These are phyloP conservation scores for Pleuronectes platessa DNA, from an alignment of 2,113 vertebrate genomes.

Conservation along the genomic window DNA sequence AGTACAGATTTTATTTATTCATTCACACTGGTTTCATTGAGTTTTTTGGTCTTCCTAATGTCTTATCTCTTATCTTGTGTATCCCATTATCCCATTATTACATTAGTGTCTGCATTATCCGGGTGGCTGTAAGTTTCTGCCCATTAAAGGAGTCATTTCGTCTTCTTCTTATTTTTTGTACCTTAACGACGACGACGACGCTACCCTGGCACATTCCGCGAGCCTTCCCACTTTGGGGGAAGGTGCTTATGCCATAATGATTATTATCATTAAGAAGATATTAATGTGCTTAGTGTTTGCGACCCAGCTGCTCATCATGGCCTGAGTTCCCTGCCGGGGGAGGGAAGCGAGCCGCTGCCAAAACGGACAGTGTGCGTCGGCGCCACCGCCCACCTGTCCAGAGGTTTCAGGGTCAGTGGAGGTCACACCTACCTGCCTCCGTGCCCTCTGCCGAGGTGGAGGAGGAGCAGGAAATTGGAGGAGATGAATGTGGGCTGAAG, in stretches of 20 bases:
- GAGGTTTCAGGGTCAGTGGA: slow-evolving; percentile 90
- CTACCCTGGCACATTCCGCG: slow-evolving; percentile 87
- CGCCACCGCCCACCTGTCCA: slow-evolving; percentile 78
- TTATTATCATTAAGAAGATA: slow-evolving; percentile 99
- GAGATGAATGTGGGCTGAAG: slow-evolving; percentile 52
- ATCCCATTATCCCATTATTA: slow-evolving; percentile 77
- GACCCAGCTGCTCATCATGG: slow-evolving; percentile 99
- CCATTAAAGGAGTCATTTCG: slow-evolving; percentile 80
- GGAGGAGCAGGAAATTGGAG: slow-evolving; percentile 57
- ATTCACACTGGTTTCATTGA: slow-evolving; percentile 59
- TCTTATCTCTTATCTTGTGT: slow-evolving; percentile 44
- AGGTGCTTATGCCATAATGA: slow-evolving; percentile 99
- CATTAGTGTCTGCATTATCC: slow-evolving; percentile 80
- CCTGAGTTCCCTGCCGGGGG: slow-evolving; percentile 89
- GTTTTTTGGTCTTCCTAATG: slow-evolving; percentile 61
- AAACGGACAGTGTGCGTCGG: slow-evolving; percentile 86
- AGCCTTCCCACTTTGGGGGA: slow-evolving; percentile 95
- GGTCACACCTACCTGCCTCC: slow-evolving; percentile 83
- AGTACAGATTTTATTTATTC: slow-evolving; percentile 65
- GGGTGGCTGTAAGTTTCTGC: slow-evolving; percentile 74
- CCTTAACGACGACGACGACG: slow-evolving; percentile 88
- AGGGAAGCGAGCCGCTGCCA: slow-evolving; percentile 90
- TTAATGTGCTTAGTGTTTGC: slow-evolving; percentile 99
- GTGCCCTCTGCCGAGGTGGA: slow-evolving; percentile 73
- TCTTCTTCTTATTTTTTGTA: slow-evolving; percentile 59